Percentiles rank a stretch among this genome's conserved stretches.
phyloP scores from a whole-genome alignment of 2,797 vertebrate species.

The Lutjanus argentimaculatus region DNA sequence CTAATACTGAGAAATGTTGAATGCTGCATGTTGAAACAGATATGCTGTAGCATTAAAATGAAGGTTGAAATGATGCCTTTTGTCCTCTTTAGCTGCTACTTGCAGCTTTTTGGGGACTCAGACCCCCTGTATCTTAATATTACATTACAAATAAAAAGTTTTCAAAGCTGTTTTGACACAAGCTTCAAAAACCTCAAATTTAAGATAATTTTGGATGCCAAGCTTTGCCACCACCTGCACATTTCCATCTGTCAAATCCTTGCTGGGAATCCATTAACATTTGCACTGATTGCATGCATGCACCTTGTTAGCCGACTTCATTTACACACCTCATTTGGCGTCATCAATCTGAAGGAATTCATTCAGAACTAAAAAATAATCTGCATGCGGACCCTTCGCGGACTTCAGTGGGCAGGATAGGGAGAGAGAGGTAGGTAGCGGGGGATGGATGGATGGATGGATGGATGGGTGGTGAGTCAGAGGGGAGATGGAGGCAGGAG shows the following conservation, averaged over 20 bases:
- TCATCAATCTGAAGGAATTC: slow-evolving; percentile 27
- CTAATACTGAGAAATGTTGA: neutral
- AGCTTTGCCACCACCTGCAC: slow-evolving; percentile 1
- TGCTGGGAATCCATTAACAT: slow-evolving; percentile 13
- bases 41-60: neutral
- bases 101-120: neutral
- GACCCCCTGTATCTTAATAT: neutral
- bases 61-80: neutral
- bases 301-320: slow-evolving; percentile 16
- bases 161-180: neutral
- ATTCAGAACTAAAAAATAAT: slow-evolving; percentile 35
- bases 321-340: slow-evolving; percentile 20
- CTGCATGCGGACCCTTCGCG: slow-evolving; percentile 26
- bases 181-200: neutral
- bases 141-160: neutral
- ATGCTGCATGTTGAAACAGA: neutral
- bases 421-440: slow-evolving; percentile 44
- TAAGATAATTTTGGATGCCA: neutral
- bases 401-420: slow-evolving; percentile 35
- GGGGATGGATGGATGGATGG: slow-evolving; percentile 37
- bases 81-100: neutral
- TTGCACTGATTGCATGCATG: neutral
- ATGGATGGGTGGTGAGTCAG: slow-evolving; percentile 70
- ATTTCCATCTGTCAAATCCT: slow-evolving; percentile 16
- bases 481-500: slow-evolving; percentile 62